A percentile compares a stretch with the other conserved stretches of the same genome.
phyloP scores from a whole-genome alignment of 2,113 vertebrate genomes.

The Ceyx melanurus region DNA sequence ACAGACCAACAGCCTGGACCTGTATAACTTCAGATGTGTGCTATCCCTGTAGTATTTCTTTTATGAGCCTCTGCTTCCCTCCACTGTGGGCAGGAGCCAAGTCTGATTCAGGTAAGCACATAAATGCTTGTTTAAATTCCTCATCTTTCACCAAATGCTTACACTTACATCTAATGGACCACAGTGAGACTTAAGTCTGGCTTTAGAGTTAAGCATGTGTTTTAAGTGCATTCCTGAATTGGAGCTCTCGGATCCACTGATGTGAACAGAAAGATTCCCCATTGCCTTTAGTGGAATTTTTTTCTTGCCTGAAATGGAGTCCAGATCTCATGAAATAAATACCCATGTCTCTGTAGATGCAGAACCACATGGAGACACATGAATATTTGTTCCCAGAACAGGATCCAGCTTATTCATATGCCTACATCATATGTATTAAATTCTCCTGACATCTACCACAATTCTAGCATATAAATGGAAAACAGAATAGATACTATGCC shows the following conservation, averaged over 20 bases:
- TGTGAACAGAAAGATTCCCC: background rate
- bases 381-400: slow-evolving; percentile 12
- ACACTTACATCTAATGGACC: background rate
- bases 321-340: slow-evolving; percentile 49
- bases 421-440: slow-evolving; percentile 39
- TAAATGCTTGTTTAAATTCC: background rate
- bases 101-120: background rate
- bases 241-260: background rate
- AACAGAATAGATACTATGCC: slow-evolving; percentile 47
- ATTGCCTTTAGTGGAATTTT: background rate
- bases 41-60: background rate
- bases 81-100: background rate
- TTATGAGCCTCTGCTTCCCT: background rate
- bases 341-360: background rate
- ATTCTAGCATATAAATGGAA: slow-evolving; percentile 37
- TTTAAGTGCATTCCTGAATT: background rate
- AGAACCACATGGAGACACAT: slow-evolving; percentile 9
- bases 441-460: slow-evolving; percentile 36
- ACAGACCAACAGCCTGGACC: background rate
- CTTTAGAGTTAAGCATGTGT: background rate
- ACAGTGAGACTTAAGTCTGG: background rate
- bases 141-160: background rate
- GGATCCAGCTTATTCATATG: slow-evolving; percentile 30
- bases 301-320: slow-evolving; percentile 6
- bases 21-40: background rate